These are phyloP conservation scores for Spheniscus mendiculus DNA, from an alignment of 2,113 vertebrate species.

Conservation along the genomic window DNA sequence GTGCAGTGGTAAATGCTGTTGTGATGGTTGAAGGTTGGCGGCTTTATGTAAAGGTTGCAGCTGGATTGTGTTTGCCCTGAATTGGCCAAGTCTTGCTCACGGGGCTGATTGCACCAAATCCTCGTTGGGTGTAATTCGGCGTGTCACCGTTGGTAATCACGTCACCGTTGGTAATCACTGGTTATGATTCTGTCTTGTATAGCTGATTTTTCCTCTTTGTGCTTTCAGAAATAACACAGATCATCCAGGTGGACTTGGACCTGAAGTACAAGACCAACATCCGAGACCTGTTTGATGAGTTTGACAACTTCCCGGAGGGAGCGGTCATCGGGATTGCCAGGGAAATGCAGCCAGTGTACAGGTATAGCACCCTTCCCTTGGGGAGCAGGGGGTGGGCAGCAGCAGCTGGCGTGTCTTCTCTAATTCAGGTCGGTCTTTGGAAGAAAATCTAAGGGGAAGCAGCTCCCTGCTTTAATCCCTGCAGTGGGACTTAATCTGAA, in stretches of 20 bases:
- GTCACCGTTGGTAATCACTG: neutral
- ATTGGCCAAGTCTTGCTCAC: neutral
- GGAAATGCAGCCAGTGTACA: slow-evolving; percentile 98
- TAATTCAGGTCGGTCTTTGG: neutral
- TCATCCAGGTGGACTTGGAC: slow-evolving; percentile 95
- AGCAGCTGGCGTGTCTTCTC: neutral
- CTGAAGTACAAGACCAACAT: slow-evolving; percentile 92
- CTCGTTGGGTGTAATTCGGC: accelerated
- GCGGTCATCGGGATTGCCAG: slow-evolving; percentile 90
- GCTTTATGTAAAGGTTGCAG: neutral
- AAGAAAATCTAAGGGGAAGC: neutral
- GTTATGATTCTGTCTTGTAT: neutral
- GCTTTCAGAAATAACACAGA: slow-evolving; percentile 82
- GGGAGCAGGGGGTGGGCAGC: neutral
- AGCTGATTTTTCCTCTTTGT: neutral
- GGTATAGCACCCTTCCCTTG: slow-evolving; percentile 60
- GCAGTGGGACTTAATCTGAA: neutral
- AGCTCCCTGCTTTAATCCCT: neutral
- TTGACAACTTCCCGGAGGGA: slow-evolving; percentile 83
- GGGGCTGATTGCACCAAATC: neutral
- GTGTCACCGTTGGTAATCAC: neutral
- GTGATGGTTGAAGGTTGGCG: neutral
- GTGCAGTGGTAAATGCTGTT: neutral
- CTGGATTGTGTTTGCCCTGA: neutral
- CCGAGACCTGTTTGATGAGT: slow-evolving; percentile 92